phyloP scores from a whole-genome alignment of 2,888 invertebrate genomes.

The Crossocerus cetratus region DNA sequence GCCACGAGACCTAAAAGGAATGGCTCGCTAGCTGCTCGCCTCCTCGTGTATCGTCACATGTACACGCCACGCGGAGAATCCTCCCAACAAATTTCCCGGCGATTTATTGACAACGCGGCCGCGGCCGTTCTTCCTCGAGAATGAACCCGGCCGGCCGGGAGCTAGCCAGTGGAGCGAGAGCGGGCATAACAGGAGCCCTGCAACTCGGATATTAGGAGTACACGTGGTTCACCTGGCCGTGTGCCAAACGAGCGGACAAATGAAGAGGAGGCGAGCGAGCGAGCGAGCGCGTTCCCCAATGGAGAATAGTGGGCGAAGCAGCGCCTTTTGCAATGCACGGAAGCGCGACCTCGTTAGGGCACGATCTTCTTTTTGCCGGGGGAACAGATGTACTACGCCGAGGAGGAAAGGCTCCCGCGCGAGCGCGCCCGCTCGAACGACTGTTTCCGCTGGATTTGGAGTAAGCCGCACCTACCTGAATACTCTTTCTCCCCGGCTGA shows the following conservation, averaged over 20 bases:
- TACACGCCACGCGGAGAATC: too few species aligned
- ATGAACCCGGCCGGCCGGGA: too few species aligned
- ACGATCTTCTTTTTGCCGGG: neutral
- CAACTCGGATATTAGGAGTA: neutral
- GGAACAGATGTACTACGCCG: neutral
- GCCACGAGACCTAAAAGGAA: neutral
- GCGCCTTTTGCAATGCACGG: neutral
- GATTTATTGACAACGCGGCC: too few species aligned
- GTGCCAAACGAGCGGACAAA: constrained; percentile 14
- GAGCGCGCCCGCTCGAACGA: too few species aligned
- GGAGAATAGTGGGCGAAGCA: constrained; percentile 8
- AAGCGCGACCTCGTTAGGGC: constrained; percentile 1
- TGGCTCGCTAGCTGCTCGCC: too few species aligned
- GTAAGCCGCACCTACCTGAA: neutral
- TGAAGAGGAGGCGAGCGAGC: constrained; percentile 8
- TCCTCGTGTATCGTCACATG: too few species aligned
- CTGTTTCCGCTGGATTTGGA: neutral
- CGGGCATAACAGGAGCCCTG: neutral
- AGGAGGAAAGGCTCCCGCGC: neutral
- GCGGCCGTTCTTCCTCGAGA: too few species aligned
- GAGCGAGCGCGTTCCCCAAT: neutral
- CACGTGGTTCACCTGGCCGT: constrained; percentile 8
- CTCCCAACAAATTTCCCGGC: too few species aligned
- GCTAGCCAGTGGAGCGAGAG: neutral
- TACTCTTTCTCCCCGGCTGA: constrained; percentile 7